These are phyloP conservation scores for Macrostomum lignano DNA, from an alignment of 1,140 invertebrate genomes.

Conservation along the genomic window DNA sequence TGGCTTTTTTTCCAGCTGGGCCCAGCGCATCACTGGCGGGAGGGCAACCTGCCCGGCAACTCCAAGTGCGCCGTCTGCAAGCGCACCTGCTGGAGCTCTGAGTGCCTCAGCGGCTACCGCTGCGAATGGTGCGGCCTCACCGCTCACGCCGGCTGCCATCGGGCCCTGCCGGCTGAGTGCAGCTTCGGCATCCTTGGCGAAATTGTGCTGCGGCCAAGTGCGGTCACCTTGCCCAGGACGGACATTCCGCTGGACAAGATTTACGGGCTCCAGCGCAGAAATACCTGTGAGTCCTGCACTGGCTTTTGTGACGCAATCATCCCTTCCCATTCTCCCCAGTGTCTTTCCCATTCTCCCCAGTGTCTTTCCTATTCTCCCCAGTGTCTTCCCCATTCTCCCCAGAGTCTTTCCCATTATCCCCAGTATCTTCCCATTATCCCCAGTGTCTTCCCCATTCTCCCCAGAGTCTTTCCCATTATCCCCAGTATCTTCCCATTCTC, in stretches of 20 bases:
- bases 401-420: too few species aligned
- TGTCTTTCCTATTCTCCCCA: too few species aligned
- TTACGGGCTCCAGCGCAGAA: slow-evolving; percentile 14
- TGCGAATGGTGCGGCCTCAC: slow-evolving; percentile 99
- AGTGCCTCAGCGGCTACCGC: slow-evolving; percentile 64
- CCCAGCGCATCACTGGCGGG: slow-evolving; percentile 64
- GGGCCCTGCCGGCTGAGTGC: slow-evolving; percentile 57
- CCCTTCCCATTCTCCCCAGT: too few species aligned
- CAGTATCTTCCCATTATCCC: too few species aligned
- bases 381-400: too few species aligned
- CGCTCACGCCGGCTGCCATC: slow-evolving; percentile 69
- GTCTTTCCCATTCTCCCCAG: too few species aligned
- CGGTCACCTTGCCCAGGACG: slow-evolving; percentile 80
- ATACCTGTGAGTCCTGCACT: too few species aligned
- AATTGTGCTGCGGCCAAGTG: slow-evolving; percentile 71
- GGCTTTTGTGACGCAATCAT: too few species aligned
- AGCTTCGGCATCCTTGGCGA: slow-evolving; percentile 81
- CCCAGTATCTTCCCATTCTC: too few species aligned
- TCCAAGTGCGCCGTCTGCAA: slow-evolving; percentile 86
- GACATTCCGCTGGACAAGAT: slow-evolving; percentile 76
- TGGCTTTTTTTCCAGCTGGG: slow-evolving; percentile 8
- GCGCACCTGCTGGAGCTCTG: slow-evolving; percentile 81
- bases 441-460: too few species aligned
- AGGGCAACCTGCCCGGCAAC: slow-evolving; percentile 76
- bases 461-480: too few species aligned